A percentile compares a stretch with the other conserved stretches of the same genome.
These are phyloP conservation scores for Aspiorhynchus laticeps DNA, from an alignment of 2,113 vertebrate genomes.

Conservation along the genomic window DNA sequence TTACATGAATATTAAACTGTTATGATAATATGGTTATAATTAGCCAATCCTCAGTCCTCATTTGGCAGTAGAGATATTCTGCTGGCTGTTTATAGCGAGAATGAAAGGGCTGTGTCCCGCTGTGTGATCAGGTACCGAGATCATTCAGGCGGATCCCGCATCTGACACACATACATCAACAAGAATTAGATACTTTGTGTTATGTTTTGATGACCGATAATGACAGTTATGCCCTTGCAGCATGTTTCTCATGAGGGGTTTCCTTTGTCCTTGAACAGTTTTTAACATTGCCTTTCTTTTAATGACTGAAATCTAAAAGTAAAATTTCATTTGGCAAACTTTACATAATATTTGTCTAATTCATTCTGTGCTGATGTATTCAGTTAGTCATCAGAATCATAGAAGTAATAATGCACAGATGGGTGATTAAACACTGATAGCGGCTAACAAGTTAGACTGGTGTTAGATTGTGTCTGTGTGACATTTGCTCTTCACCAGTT, in stretches of 20 bases:
- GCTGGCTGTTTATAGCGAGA: neutral
- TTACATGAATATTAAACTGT: slow-evolving; percentile 45
- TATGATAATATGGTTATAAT: slow-evolving; percentile 44
- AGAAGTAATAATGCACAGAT: neutral
- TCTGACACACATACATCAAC: neutral
- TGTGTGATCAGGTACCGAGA: slow-evolving; percentile 14
- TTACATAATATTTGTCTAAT: neutral
- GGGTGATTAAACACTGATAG: slow-evolving; percentile 16
- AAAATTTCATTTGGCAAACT: neutral
- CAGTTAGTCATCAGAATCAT: neutral
- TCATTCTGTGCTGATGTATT: neutral
- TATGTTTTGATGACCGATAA: neutral
- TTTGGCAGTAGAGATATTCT: slow-evolving; percentile 2
- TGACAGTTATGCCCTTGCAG: neutral
- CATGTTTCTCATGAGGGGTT: neutral
- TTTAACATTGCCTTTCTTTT: neutral
- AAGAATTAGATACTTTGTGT: neutral
- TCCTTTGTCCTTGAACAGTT: neutral
- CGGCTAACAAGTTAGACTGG: neutral
- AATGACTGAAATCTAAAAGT: neutral
- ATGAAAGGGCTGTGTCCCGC: slow-evolving; percentile 15
- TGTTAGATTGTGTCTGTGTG: neutral
- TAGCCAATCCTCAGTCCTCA: slow-evolving; percentile 29
- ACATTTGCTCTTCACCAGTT: neutral
- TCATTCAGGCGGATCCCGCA: slow-evolving; percentile 21